These are phyloP conservation scores for Rhinichthys klamathensis DNA, from an alignment of 2,113 vertebrate species.

Conservation along the genomic window DNA sequence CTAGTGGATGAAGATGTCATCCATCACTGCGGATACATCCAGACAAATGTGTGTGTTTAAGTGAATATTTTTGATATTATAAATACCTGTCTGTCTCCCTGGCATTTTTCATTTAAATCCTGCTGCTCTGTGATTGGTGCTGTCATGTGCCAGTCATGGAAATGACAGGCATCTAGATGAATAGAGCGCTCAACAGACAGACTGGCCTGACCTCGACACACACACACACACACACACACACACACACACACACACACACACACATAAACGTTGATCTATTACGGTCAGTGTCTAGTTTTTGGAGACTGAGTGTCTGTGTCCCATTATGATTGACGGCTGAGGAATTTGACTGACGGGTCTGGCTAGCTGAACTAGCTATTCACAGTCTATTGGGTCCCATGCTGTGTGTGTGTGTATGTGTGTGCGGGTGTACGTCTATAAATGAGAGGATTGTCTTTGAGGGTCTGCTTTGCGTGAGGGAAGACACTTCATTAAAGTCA, in stretches of 20 bases:
- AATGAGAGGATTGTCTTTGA: slow-evolving; percentile 42
- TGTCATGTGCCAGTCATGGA: slow-evolving; percentile 47
- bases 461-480: slow-evolving; percentile 38
- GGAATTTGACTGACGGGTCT: slow-evolving; percentile 51
- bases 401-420: slow-evolving; percentile 45
- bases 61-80: slow-evolving; percentile 43
- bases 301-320: slow-evolving; percentile 33
- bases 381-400: slow-evolving; percentile 5
- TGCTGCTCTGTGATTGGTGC: slow-evolving; percentile 42
- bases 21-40: not conserved
- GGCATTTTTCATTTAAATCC: slow-evolving; percentile 15
- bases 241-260: slow-evolving; percentile 21
- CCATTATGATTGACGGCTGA: slow-evolving; percentile 46
- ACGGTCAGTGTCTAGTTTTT: slow-evolving; percentile 28
- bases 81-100: slow-evolving; percentile 35
- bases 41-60: slow-evolving; percentile 10
- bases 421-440: slow-evolving; percentile 43
- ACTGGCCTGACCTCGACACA: not conserved
- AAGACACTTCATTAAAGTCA: slow-evolving; percentile 48
- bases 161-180: slow-evolving; percentile 38
- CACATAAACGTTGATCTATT: slow-evolving; percentile 19
- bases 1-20: slow-evolving; percentile 38
- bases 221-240: slow-evolving; percentile 32
- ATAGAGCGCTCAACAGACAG: slow-evolving; percentile 31
- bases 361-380: slow-evolving; percentile 18